Evolutionary conservation across 2,113 vertebrate genomes (phyloP).

Genomic region (Oxyruncus cristatus): DNA sequence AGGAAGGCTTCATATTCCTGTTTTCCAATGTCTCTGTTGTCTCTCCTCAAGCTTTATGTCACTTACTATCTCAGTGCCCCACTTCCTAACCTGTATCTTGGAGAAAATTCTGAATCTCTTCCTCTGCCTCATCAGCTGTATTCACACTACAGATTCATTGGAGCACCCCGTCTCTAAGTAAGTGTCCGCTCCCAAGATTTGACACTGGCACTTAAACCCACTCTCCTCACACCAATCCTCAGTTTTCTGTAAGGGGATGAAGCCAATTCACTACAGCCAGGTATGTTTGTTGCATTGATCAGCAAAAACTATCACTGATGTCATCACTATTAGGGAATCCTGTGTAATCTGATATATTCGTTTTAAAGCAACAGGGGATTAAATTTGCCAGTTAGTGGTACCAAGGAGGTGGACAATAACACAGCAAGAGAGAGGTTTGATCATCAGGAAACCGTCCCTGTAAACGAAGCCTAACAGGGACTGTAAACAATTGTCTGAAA

Average conservation of each 20-base stretch:
- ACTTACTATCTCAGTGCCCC: neutral
- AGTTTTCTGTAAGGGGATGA: neutral
- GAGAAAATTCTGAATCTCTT: neutral
- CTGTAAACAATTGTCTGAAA: neutral
- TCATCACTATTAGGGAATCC: neutral
- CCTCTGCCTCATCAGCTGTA: neutral
- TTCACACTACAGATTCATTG: neutral
- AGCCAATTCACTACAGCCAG: neutral
- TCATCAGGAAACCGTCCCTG: neutral
- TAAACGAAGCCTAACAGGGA: neutral
- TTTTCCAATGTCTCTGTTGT: neutral
- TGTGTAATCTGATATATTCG: neutral
- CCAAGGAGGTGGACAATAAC: neutral
- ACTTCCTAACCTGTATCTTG: neutral
- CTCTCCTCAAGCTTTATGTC: neutral
- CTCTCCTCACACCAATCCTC: neutral
- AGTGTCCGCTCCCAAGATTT: neutral
- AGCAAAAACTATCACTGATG: neutral
- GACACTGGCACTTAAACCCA: neutral
- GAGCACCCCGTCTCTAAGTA: neutral
- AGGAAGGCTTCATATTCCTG: neutral
- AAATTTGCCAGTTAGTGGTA: neutral
- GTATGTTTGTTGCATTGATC: neutral
- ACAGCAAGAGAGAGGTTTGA: neutral
- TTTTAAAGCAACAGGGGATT: neutral